Base-by-base conservation (phyloP, 2,113 vertebrate genomes). In the Nematolebias whitei region DNA sequence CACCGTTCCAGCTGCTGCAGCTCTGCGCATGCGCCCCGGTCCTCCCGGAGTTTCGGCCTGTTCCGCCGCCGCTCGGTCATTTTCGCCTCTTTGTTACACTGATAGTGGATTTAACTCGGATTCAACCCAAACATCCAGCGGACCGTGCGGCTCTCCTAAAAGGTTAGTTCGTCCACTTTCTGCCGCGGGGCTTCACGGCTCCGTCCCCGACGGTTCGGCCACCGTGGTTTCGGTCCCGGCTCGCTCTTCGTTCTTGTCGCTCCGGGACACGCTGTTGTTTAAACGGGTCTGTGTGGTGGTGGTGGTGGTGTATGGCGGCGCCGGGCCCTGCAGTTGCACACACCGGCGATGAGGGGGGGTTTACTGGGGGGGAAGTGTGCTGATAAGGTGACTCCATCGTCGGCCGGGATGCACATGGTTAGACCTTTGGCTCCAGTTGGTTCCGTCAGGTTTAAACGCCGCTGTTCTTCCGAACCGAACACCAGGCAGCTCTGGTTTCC, bases 1-100 rank as follows among this genome's bases (percentile, higher is more conserved):
- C 63, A 18, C 49, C 22, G 22, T 60, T 65, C 80, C 59, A 55
- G 24, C 49, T 14, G 5, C 1, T 7, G 48, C 0, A 2, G 12
- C 14, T 68, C 59, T 60, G 91, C 93, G 90, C 91, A 92, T 92
- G 92, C 92, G 88, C 88, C 56, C 24, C 63, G 26, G 68, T 56
- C 74, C 81, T 88, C 85, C 77, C 68, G 73, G 83, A 87, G 88
- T 91, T 92, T 94, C 93, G 93, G 93, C 89, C 88, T 92, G 89
- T 93, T 91, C 91, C 89, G 92, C 90, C 85, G 90, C 84, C 85
- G 84, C 88, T 94, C 93, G 93, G 88, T 90, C 80, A 91, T 93
- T 91, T 93, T 93, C 93, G 93, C 91, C 93, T 94, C 93, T 94
- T 94, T 94, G 93, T 94, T 94, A 92, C 93, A 93, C 90, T 72